Evolutionary conservation across 2,113 vertebrate genomes (phyloP).

Genomic region (Prionailurus bengalensis): DNA sequence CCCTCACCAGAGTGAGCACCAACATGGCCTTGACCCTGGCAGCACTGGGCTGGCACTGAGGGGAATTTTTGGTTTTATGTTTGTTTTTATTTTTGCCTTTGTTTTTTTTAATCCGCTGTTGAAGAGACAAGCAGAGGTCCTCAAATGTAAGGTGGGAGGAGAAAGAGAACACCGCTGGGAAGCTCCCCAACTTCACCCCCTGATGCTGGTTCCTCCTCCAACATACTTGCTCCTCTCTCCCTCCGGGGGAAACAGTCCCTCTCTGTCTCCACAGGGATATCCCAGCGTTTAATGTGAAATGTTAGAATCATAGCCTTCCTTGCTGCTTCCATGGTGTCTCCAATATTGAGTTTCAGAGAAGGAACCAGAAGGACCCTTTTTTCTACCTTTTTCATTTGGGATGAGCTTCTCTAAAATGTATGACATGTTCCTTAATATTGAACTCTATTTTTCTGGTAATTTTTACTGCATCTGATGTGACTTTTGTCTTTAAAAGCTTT

Average conservation of each 20-base stretch:
- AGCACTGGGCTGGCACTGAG: background rate
- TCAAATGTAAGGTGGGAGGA: background rate
- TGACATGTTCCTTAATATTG: background rate
- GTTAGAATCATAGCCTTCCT: background rate
- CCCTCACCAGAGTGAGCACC: background rate
- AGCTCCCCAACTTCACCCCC: background rate
- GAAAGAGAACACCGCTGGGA: background rate
- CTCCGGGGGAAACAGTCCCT: background rate
- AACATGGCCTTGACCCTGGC: too few relatives aligned
- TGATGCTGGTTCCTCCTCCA: background rate
- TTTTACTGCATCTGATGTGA: background rate
- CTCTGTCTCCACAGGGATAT: background rate
- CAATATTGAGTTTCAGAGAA: background rate
- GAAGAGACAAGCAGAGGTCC: background rate
- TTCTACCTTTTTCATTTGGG: background rate
- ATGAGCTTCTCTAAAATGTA: background rate
- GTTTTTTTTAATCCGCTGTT: background rate
- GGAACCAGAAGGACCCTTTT: background rate
- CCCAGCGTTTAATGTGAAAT: background rate
- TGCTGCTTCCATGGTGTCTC: background rate
- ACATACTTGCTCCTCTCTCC: background rate
- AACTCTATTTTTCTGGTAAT: background rate
- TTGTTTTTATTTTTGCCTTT: background rate
- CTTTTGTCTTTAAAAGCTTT: background rate
- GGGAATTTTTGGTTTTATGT: background rate